Conservation (phyloP, 2,888 invertebrate species). For the Phengaris arion region DNA sequence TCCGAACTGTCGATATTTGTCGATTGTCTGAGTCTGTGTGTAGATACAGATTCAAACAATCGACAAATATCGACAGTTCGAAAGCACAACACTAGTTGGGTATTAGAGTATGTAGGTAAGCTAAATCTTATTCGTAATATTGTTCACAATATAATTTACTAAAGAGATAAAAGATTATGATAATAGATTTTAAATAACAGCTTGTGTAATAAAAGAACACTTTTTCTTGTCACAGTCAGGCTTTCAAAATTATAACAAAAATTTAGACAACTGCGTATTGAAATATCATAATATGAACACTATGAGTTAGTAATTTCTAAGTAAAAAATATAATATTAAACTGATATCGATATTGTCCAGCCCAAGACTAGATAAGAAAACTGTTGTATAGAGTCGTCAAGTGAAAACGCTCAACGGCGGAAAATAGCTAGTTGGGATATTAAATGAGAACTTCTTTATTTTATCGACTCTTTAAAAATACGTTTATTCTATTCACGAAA, state of each 20-base stretch:
- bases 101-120: slow-evolving; percentile 31
- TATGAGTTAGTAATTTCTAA: background rate
- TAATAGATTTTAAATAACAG: too few species aligned
- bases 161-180: too few species aligned
- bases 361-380: slow-evolving; percentile 1
- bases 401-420: slow-evolving; percentile 12
- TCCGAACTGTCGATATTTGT: background rate
- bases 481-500: background rate
- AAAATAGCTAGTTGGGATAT: slow-evolving; percentile 19
- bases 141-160: too few species aligned
- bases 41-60: background rate
- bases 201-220: too few species aligned
- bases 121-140: too few species aligned
- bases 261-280: too few species aligned
- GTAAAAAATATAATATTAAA: background rate
- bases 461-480: slow-evolving; percentile 16
- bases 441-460: background rate
- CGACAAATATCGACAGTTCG: background rate
- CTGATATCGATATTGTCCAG: background rate
- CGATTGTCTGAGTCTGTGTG: background rate
- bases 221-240: too few species aligned
- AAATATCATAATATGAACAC: too few species aligned
- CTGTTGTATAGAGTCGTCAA: background rate
- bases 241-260: too few species aligned
- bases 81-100: slow-evolving; percentile 20